Base-by-base conservation (phyloP, 2,888 invertebrate species). In the Melipona beecheii region DNA sequence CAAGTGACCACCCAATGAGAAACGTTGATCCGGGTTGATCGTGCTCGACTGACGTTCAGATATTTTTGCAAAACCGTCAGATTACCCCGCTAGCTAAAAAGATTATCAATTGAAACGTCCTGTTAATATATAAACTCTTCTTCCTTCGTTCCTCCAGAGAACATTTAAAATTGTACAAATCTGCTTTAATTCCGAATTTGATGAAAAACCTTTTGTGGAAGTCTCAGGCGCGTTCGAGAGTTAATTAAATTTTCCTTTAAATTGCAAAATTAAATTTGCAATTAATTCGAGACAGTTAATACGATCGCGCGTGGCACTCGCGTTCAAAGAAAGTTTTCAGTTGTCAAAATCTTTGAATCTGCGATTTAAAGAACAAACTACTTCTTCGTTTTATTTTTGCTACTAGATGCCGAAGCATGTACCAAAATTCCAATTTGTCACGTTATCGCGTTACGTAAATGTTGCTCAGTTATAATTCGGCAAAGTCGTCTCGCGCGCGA, bases 1-100 rank as follows among this genome's bases (percentile, higher is more conserved):
- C 50, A 84, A 85, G 76, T 79, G 52, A 24, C 62, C 50, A 64
- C 31, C 24, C 56, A 58, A 62, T 54, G 54, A 72, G 13, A 72
- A 84, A 66, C 58, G 73, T 74, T 74, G 58, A 43, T 43, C 43
- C 54, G 36, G 49, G 65, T 49, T 62, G 75, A 76, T 68, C 65
- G 60, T 50, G 49, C 82, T 31, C 43, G 65, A 60, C 65, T 31
- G 73, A 81, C 64, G n/a, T 65, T 74, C 21, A 21, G 36, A 43
- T 65, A 65, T 65, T 64, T 81, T 81, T 70, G 43, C 64, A 43
- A 11, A 49, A 64, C 27, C n/a, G 69, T 15, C 56, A 2, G 17
- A 64, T 52, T 36, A 24, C 31, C 6, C 19, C 4, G 15, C 2
- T 19, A 11, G 54, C 65, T 19, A 24, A 24, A 24, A 43, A 71